Evolutionary conservation across 1,140 invertebrate species (phyloP).

Genomic region (Drosophila grimshawi): DNA sequence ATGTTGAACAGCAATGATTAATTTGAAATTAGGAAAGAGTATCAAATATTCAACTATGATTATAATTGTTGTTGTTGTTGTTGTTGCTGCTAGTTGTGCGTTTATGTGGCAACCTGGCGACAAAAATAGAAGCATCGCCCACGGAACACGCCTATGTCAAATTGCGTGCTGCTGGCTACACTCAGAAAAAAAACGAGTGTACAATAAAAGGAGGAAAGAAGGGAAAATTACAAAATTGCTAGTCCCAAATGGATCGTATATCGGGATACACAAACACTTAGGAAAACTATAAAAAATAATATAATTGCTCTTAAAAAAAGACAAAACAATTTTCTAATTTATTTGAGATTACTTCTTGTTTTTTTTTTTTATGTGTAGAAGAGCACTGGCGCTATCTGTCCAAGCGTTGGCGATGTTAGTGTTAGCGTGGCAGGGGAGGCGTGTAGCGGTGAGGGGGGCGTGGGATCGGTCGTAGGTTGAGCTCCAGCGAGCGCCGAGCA

Average conservation of each 20-base stretch:
- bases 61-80: constrained; percentile 1
- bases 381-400: background rate
- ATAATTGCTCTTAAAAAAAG: no score
- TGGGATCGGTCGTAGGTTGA: constrained; percentile 13
- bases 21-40: background rate
- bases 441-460: background rate
- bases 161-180: background rate
- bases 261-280: no score
- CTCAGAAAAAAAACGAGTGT: background rate
- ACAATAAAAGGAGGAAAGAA: no score
- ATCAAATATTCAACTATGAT: no score
- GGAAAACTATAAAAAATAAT: no score
- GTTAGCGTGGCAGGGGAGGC: background rate
- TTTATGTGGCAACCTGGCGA: constrained; percentile 30
- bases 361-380: no score
- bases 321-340: no score
- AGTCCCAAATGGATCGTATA: no score
- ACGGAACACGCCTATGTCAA: constrained; percentile 41
- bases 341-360: no score
- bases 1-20: background rate
- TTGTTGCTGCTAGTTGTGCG: constrained; percentile 32
- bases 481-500: background rate
- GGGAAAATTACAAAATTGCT: no score
- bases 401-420: background rate
- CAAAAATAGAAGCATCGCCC: constrained; percentile 20